Conservation (phyloP, 2,888 invertebrate species). For the Microctonus aethiopoides region DNA sequence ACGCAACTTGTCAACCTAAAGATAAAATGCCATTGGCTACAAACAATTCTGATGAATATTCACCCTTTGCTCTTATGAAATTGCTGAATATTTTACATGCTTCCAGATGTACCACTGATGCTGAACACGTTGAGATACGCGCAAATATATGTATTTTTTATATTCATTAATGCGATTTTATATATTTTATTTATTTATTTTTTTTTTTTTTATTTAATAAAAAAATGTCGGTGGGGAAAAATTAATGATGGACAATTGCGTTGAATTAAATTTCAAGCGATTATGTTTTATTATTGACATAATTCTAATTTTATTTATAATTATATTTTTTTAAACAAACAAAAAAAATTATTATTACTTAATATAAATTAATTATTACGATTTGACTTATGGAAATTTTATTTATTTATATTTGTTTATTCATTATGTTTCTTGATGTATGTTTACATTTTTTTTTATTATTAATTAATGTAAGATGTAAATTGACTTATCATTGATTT, state of each 20-base stretch:
- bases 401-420: too few species aligned
- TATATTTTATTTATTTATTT: background rate
- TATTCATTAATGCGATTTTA: background rate
- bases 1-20: background rate
- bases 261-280: background rate
- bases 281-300: background rate
- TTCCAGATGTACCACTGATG: slow-evolving; percentile 19
- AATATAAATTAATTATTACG: too few species aligned
- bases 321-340: too few species aligned
- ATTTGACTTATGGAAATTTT: too few species aligned
- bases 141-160: background rate
- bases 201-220: background rate
- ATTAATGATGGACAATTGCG: too few species aligned
- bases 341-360: too few species aligned
- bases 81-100: slow-evolving; percentile 2
- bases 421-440: too few species aligned
- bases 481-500: too few species aligned
- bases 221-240: too few species aligned
- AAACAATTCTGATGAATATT: slow-evolving; percentile 13
- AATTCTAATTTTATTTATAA: too few species aligned
- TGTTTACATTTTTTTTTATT: too few species aligned
- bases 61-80: slow-evolving; percentile 7
- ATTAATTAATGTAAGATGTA: too few species aligned
- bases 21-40: slow-evolving; percentile 3
- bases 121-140: background rate